These are phyloP conservation scores for Miniopterus natalensis DNA, from an alignment of 2,113 vertebrate genomes.

Conservation along the genomic window DNA sequence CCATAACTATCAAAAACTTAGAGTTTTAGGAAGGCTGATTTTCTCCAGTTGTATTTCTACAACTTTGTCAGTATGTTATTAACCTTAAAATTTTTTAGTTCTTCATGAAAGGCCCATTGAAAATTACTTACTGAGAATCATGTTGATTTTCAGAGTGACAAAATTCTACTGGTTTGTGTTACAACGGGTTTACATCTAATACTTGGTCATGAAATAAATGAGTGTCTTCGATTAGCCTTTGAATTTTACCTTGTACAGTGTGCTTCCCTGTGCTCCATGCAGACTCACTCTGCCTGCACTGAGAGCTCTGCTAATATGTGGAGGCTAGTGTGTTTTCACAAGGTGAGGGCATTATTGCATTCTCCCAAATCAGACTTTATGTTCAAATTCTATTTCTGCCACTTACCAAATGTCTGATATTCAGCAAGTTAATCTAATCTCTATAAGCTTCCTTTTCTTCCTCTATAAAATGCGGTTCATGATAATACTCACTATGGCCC, in stretches of 20 bases:
- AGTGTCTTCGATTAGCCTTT: not conserved
- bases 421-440: constrained; percentile 5
- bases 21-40: constrained; percentile 2
- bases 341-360: not conserved
- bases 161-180: not conserved
- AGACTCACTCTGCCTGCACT: not conserved
- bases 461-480: not conserved
- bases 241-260: not conserved
- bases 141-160: not conserved
- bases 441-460: not conserved
- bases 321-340: not conserved
- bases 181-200: not conserved
- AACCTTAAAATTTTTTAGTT: not conserved
- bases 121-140: not conserved
- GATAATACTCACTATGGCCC: not conserved
- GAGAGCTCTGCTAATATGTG: not conserved
- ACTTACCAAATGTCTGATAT: not conserved
- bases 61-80: not conserved
- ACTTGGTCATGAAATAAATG: not conserved
- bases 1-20: not conserved
- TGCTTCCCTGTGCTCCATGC: not conserved
- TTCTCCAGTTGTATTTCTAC: not conserved
- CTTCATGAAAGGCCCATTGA: not conserved
- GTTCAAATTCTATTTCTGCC: not conserved
- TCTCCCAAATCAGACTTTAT: not conserved